Evolutionary conservation across 2,113 vertebrate species (phyloP).

Genomic region (Meriones unguiculatus): DNA sequence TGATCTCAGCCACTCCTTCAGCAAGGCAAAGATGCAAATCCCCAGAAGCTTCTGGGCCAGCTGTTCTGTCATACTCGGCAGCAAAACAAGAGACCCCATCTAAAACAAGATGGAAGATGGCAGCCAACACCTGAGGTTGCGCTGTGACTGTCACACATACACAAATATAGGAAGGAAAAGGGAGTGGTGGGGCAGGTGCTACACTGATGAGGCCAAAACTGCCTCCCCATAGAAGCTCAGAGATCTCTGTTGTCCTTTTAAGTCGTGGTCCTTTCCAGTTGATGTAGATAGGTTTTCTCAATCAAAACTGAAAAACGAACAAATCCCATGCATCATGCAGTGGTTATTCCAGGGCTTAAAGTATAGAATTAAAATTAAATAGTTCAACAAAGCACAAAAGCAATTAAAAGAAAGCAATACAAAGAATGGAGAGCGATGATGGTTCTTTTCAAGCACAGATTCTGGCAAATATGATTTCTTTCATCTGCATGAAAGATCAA

Average conservation of each 20-base stretch:
- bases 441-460: neutral
- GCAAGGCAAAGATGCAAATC: neutral
- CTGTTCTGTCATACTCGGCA: too few species aligned
- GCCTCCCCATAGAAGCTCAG: neutral
- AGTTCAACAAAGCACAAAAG: neutral
- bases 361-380: constrained; percentile 3
- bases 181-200: neutral
- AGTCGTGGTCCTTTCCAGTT: neutral
- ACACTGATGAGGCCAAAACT: neutral
- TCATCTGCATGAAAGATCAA: neutral
- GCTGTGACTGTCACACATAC: neutral
- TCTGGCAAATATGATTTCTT: neutral
- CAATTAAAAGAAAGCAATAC: neutral
- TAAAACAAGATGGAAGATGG: neutral
- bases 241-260: neutral
- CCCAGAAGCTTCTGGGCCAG: neutral
- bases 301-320: neutral
- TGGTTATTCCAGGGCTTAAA: neutral
- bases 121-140: neutral
- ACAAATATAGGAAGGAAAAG: neutral
- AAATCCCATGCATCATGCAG: neutral
- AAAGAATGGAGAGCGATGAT: neutral
- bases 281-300: neutral
- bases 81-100: neutral
- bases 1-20: neutral